These are phyloP conservation scores for Metallyticus violacea DNA, from an alignment of 2,888 invertebrate genomes.

Conservation along the genomic window DNA sequence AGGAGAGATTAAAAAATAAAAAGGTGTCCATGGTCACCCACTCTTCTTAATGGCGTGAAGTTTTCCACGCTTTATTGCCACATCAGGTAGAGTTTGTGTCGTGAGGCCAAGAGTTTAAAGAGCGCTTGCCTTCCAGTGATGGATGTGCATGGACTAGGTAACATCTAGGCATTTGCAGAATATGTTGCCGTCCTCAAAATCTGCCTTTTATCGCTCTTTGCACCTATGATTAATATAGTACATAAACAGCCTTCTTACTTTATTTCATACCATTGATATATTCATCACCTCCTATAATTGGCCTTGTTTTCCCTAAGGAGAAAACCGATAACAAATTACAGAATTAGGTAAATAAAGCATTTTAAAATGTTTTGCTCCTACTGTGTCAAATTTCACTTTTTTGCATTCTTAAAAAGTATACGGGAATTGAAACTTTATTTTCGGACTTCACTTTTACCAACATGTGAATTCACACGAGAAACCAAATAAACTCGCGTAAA, in stretches of 20 bases:
- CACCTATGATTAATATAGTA: background rate
- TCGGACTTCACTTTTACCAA: too few relatives aligned
- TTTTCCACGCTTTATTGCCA: background rate
- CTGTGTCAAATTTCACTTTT: too few relatives aligned
- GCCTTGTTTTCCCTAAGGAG: background rate
- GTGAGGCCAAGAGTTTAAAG: too few relatives aligned
- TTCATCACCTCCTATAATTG: background rate
- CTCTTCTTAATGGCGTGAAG: background rate
- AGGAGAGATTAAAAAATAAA: background rate
- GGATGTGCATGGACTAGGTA: background rate
- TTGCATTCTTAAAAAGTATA: too few relatives aligned
- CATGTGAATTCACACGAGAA: too few relatives aligned
- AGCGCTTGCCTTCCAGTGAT: background rate
- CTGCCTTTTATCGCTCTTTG: background rate
- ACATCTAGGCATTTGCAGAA: background rate
- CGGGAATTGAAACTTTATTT: too few relatives aligned
- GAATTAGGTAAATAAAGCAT: too few relatives aligned
- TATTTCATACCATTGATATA: background rate
- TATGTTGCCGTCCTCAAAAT: background rate
- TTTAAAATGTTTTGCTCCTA: too few relatives aligned
- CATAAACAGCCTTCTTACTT: background rate
- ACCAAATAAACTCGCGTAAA: too few relatives aligned
- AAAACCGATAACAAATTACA: too few relatives aligned
- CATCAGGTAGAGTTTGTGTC: background rate
- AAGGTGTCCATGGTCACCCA: background rate